Evolutionary conservation across 1,140 invertebrate genomes (phyloP), one percentile per base, ranked within the genome.

Genomic region (Zaprionus nigranus): DNA sequence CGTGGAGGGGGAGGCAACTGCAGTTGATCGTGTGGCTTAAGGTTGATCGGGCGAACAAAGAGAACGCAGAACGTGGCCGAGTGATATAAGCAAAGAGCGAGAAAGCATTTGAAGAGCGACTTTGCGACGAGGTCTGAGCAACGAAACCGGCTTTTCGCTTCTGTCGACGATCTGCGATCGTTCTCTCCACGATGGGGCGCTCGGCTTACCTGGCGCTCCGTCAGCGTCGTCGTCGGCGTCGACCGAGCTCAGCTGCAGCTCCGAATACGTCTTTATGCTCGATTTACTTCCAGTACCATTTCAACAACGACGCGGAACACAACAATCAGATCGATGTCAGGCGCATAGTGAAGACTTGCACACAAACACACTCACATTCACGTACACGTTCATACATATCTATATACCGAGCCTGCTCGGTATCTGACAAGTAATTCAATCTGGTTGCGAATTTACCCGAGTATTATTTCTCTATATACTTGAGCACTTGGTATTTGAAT

Each of bases 281-380:
- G 90, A 90, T 91, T 91, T 81, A 76, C 77, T 76, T 76, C 62
- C 82, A 91, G 90, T 91, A 83, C 68, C 78, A 84, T 71, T 87
- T 90, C 34, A 83, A 75, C 84, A 75, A 84, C 79, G 74, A 54
- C 72, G 79, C 79, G 70, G 62, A 80, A 56, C 63, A 73, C 84
- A 88, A 90, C 85, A 67, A 75, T 64, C 63, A 43, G 43, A 75
- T 81, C 36, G 68, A 59, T 63, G 68, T 59, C 49, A 49, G 40
- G 43, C 36, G 20, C 22, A 24, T 24, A 51, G 46, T 51, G 26
- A 28, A 13, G 7, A 34, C 13, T 20, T 13, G n/a, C 59, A 36
- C 34, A 38, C 46, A 63, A 17, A 30, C 26, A 28, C 54, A 46
- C 17, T 30, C 34, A 46, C 22, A 40, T 34, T 51, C 17, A 56